phyloP scores from a whole-genome alignment of 2,797 vertebrate species.

The Borostomias antarcticus region DNA sequence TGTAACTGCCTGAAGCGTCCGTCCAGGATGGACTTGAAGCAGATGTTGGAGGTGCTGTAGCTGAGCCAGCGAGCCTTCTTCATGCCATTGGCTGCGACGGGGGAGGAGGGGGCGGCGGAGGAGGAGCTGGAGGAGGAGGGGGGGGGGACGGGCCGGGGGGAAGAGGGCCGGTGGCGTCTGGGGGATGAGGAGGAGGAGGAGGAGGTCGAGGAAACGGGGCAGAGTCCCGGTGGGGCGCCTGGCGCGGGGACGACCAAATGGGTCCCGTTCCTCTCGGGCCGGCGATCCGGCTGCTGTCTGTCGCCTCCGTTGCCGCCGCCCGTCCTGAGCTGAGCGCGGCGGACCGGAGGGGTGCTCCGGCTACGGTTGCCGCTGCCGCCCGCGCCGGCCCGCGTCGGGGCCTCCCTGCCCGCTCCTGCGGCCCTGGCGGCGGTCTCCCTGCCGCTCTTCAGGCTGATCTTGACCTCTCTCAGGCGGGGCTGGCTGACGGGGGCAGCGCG shows the following conservation, averaged over 20 bases:
- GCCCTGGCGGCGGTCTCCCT: constrained; percentile 35
- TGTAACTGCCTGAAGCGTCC: constrained; percentile 83
- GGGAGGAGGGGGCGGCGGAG: constrained; percentile 60
- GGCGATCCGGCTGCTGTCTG: constrained; percentile 49
- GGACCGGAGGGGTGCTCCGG: constrained; percentile 76
- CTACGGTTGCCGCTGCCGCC: constrained; percentile 64
- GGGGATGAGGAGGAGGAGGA: constrained; percentile 67
- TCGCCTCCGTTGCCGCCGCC: constrained; percentile 44
- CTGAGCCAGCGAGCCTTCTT: constrained; percentile 78
- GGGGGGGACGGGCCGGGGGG: constrained; percentile 34
- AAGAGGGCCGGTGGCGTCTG: constrained; percentile 52
- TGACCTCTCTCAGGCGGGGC: constrained; percentile 76
- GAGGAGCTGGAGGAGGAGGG: constrained; percentile 37
- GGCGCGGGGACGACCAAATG: constrained; percentile 57
- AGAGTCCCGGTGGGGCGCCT: constrained; percentile 33
- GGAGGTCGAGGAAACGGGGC: constrained; percentile 42
- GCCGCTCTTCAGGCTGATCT: constrained; percentile 75
- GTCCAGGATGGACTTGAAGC: constrained; percentile 80
- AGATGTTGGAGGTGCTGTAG: constrained; percentile 80
- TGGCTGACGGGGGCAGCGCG: constrained; percentile 72
- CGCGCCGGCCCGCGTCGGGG: constrained; percentile 47
- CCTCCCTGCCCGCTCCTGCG: constrained; percentile 61
- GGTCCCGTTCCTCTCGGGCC: constrained; percentile 72
- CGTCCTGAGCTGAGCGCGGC: constrained; percentile 57
- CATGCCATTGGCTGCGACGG: constrained; percentile 71